Evolutionary conservation across 2,888 invertebrate species (phyloP), one percentile per base, ranked within the genome.

Genomic region (Linnaemya tessellans): DNA sequence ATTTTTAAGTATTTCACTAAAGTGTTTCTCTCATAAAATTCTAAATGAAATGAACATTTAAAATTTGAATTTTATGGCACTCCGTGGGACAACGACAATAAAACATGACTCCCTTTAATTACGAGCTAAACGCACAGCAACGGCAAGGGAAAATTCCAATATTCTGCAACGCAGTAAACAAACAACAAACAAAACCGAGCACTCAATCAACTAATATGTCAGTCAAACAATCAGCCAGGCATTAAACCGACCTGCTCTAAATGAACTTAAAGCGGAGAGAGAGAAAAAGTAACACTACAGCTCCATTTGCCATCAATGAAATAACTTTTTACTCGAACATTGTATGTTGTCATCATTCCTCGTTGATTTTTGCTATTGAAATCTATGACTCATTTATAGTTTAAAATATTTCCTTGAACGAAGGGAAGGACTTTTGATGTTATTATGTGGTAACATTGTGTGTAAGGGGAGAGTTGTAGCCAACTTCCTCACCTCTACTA

Each of bases 351-450:
- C 82, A 75, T 75, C 65, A 60, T 80, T 68, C 20, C 38, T 51
- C 60, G 79, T 77, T 82, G 79, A 85, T 85, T 82, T 85, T 80
- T 85, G 82, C 74, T 80, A 62, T 60, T 75, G 75, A 60, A 82
- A 80, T 64, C 79, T 80, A 82, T 85, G 85, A 85, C 79, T 85
- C 85, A 85, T 79, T 75, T 60, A 75, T 46, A 82, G 81, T 82
- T 85, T 75, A 77, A 58, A 77, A 41, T 49, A 35, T 82, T 77
- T 78, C 1, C 25, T 68, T 60, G 15, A 38, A 13, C 3, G 35
- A 38, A 7, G 30, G 20, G 64, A 64, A 62, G 43, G 25, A 54
- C 30, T 60, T 51, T 38, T 67, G 46, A 13, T 46, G 13, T 7
- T 77, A 51, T 46, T 65, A 75, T 64, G 35, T 35, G 62, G 51